Percentiles rank a stretch among this genome's conserved stretches.
Evolutionary conservation across 2,888 invertebrate genomes (phyloP).

Genomic region (Lepidochitona cinerea): DNA sequence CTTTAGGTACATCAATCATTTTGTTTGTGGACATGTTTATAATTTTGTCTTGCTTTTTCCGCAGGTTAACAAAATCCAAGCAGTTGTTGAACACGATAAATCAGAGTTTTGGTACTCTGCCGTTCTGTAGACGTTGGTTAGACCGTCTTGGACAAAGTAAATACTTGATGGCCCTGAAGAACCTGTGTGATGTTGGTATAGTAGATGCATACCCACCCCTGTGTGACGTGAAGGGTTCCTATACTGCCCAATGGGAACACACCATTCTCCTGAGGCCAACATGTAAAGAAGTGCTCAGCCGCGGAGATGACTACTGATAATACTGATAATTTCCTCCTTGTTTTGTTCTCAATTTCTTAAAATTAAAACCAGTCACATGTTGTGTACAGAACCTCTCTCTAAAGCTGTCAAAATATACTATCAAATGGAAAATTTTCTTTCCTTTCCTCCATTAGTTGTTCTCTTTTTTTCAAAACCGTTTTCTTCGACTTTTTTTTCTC

Average conservation of each 20-base stretch:
- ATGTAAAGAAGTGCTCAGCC: conserved; percentile 97
- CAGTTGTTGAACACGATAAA: conserved; percentile 92
- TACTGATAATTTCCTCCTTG: no score
- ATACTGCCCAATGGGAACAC: conserved; percentile 99
- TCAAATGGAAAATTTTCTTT: no score
- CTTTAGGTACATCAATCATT: no score
- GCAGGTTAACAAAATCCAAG: conserved; percentile 90
- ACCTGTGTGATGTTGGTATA: conserved; percentile 96
- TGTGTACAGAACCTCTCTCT: no score
- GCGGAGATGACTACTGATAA: conserved; percentile 95
- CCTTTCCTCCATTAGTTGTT: no score
- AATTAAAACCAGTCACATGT: no score
- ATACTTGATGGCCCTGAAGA: conserved; percentile 98
- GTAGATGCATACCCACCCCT: conserved; percentile 99
- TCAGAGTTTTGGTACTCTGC: conserved; percentile 96
- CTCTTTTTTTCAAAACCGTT: no score
- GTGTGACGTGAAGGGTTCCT: conserved; percentile 96
- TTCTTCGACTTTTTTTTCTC: no score
- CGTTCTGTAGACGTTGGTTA: conserved; percentile 99
- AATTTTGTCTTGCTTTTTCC: not conserved
- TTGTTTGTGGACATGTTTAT: no score
- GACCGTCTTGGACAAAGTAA: conserved; percentile 97
- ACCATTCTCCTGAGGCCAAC: conserved; percentile 97
- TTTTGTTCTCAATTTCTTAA: no score
- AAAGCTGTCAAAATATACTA: no score